Evolutionary conservation across 2,888 invertebrate genomes (phyloP), one percentile per base, ranked within the genome.

Genomic region (Lasioglossum vierecki): DNA sequence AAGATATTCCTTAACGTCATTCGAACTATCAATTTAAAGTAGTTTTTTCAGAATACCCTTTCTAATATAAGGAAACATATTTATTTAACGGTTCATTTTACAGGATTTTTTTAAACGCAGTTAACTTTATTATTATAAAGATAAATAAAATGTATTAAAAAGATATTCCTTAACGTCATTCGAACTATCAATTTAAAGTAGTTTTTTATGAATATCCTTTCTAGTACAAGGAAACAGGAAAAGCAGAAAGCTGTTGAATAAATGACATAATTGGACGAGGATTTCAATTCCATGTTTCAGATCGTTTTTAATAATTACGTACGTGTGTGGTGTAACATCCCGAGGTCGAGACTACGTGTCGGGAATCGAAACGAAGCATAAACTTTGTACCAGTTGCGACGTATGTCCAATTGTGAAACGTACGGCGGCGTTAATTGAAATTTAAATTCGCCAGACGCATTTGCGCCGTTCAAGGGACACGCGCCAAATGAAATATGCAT

Each of bases 381-480:
- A 84, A 84, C 70, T 60, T 72, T 39, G 76, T 60, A 26, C 15
- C 11, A 44, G 35, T 53, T 78, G 44, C 53, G 71, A 76, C 75
- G 66, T 76, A 63, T 44, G 71, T 72, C 75, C 72, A 63, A 84
- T 84, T 66, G 78, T 53, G 66, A 79, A 84, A 84, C 72, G 75
- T 84, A 84, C 72, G 79, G 66, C 76, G 44, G 74, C 72, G 84
- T 84, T 84, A 84, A 84, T 84, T 84, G 84, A 79, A 84, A 84
- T 84, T 84, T 84, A 84, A 84, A 84, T 84, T 73, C 84, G 46
- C 53, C 57, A 15, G 57, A 41, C 79, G 46, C 44, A 60, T 76
- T 79, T 53, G 22, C 79, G 57, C 11, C 79, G 46, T 75, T 72
- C 63, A 76, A 46, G 46, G 44, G 79, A 60, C 41, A 63, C 35